Evolutionary conservation across 2,113 vertebrate species (phyloP), one percentile per base, ranked within the genome.

Genomic region (Daboia siamensis): DNA sequence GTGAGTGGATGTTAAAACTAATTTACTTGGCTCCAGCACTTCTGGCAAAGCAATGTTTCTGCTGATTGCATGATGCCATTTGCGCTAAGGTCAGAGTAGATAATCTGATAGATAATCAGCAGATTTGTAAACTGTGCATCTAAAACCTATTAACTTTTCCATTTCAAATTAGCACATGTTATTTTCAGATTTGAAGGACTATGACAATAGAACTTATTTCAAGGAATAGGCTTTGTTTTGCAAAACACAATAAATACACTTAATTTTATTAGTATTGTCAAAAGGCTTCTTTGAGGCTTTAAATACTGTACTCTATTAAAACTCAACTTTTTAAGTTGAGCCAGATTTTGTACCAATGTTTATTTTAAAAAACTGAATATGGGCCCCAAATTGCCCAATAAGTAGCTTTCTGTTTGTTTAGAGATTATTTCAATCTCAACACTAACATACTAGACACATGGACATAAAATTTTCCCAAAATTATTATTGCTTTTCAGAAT

Each of bases 1-100:
- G 95, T 93, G 95, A 96, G 95, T 93, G 15, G n/a, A 93, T 95
- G 95, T 97, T 91, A 86, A 94, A 94, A 89, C 80, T 87, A 90
- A 94, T 69, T 96, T 93, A 93, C 87, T 95, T 95, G 92, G 11
- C 57, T 94, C 12, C 20, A 85, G 86, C 29, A 92, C 7, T 92
- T 11, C 94, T 93, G 94, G 51, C 39, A 87, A 89, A 93, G 46
- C 57, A 91, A 64, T 92, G 26, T 95, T 97, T 95, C 87, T 97
- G 91, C 92, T 97, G 95, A 96, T 95, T 93, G 93, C 93, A 64
- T 87, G 1, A 55, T 93, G 69, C n/a, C 94, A 80, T 4, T 90
- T 91, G 54, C 29, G 17, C 15, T 93, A 93, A 96, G 93, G 93
- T 96, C 95, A 93, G 64, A 95, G 89, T 1, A 57, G 88, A 93